phyloP scores from a whole-genome alignment of 2,888 invertebrate species.

The Agrochola circellaris region DNA sequence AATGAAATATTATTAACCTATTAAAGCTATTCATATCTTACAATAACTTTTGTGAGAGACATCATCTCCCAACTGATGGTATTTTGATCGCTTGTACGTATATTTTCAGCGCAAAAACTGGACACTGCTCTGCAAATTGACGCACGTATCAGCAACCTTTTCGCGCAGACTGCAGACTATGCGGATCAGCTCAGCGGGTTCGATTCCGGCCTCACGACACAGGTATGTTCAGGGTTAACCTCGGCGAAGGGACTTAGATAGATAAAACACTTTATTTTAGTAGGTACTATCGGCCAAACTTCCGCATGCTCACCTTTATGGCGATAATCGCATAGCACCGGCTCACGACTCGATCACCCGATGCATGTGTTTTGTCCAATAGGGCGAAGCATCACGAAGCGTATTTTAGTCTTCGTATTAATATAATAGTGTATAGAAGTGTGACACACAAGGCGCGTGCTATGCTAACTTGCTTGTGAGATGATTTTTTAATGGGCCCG shows the following conservation, averaged over 20 bases:
- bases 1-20: too few relatives aligned
- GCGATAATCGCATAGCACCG: not conserved
- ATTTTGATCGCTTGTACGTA: not conserved
- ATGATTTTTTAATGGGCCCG: not conserved
- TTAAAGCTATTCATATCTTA: not conserved
- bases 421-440: not conserved
- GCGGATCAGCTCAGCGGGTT: constrained; percentile 80
- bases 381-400: not conserved
- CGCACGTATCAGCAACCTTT: constrained; percentile 71
- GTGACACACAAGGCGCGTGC: not conserved
- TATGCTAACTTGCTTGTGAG: too few relatives aligned
- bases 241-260: not conserved
- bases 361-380: not conserved
- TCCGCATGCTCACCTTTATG: not conserved
- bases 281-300: too few relatives aligned
- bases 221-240: constrained; percentile 70
- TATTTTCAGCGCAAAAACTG: constrained; percentile 77
- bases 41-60: too few relatives aligned
- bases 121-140: constrained; percentile 73
- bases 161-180: constrained; percentile 77
- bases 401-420: not conserved
- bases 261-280: not conserved
- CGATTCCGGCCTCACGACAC: constrained; percentile 78
- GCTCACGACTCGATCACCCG: not conserved
- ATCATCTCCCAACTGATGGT: not conserved